Evolutionary conservation across 1,140 invertebrate species (phyloP).

Genomic region (Drosophila serrata): DNA sequence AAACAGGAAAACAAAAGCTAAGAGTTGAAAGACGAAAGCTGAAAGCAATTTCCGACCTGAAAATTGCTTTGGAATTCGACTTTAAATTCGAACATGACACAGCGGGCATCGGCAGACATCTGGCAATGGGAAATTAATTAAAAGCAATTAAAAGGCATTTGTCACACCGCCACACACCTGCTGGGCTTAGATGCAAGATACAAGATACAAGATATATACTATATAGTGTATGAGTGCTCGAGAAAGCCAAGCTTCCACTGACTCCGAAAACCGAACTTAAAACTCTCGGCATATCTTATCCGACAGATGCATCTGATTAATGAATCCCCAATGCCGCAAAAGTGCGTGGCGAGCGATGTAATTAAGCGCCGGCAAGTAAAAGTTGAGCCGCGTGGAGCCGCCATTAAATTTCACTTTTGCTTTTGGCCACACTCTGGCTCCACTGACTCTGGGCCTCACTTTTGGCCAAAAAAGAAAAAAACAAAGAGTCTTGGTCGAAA

Average conservation of each 20-base stretch:
- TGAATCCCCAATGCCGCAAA: conserved; percentile 71
- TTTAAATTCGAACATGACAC: conserved; percentile 43
- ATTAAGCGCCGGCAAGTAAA: conserved; percentile 69
- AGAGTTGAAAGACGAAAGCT: background rate
- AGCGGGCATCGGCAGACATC: conserved; percentile 9
- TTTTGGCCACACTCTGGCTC: conserved; percentile 31
- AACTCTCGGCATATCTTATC: conserved; percentile 47
- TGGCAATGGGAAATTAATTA: conserved; percentile 61
- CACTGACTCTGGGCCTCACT: background rate
- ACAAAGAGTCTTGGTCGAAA: background rate
- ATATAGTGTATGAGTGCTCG: background rate
- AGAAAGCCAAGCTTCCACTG: background rate
- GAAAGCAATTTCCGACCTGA: conserved; percentile 24
- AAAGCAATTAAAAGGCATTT: conserved; percentile 69
- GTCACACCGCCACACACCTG: conserved; percentile 56
- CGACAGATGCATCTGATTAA: conserved; percentile 83
- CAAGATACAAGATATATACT: background rate
- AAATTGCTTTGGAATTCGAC: conserved; percentile 18
- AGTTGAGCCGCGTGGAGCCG: conserved; percentile 46
- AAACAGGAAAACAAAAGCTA: conserved; percentile 10
- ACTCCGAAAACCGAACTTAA: background rate
- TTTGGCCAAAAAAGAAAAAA: background rate
- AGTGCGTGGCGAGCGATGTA: conserved; percentile 77
- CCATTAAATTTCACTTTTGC: conserved; percentile 76
- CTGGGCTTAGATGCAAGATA: background rate